Percentiles rank a stretch among this genome's conserved stretches.
Evolutionary conservation across 2,113 vertebrate species (phyloP).

Genomic region (Protomyctophum bolini): DNA sequence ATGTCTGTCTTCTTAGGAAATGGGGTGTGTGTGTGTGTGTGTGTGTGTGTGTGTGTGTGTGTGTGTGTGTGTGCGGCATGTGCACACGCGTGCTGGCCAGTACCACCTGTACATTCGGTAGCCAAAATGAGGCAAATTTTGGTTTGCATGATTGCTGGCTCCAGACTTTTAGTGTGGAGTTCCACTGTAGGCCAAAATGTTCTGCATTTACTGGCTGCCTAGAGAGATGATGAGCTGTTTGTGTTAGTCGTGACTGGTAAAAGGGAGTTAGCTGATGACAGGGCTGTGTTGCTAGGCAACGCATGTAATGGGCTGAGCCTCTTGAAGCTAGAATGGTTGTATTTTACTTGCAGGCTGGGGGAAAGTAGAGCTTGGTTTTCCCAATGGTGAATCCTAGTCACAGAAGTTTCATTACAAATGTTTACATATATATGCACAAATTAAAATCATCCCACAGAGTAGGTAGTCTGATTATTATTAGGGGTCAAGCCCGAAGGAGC

Average conservation of each 20-base stretch:
- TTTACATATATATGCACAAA: not conserved
- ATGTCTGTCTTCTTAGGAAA: too few species aligned
- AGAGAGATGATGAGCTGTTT: conserved; percentile 81
- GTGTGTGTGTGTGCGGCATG: too few species aligned
- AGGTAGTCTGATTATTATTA: too few species aligned
- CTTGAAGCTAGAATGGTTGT: conserved; percentile 76
- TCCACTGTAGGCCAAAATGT: conserved; percentile 59
- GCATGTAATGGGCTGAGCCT: conserved; percentile 80
- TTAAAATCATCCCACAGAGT: conserved; percentile 4
- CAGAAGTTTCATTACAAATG: conserved; percentile 9
- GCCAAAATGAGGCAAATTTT: conserved; percentile 7
- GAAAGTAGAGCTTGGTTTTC: conserved; percentile 47
- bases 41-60: too few species aligned
- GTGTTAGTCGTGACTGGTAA: conserved; percentile 91
- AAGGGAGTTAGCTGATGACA: conserved; percentile 88
- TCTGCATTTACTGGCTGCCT: conserved; percentile 73
- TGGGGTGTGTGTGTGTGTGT: too few species aligned
- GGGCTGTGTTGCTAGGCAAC: conserved; percentile 88
- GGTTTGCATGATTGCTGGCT: conserved; percentile 29
- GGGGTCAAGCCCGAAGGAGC: too few species aligned
- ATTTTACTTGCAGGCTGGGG: conserved; percentile 67
- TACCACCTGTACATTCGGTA: conserved; percentile 1
- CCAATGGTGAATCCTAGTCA: conserved; percentile 23
- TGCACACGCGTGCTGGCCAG: conserved; percentile 2
- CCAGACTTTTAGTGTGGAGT: conserved; percentile 40